Conservation (phyloP, 2,888 invertebrate genomes). For the Phasia obesa region DNA sequence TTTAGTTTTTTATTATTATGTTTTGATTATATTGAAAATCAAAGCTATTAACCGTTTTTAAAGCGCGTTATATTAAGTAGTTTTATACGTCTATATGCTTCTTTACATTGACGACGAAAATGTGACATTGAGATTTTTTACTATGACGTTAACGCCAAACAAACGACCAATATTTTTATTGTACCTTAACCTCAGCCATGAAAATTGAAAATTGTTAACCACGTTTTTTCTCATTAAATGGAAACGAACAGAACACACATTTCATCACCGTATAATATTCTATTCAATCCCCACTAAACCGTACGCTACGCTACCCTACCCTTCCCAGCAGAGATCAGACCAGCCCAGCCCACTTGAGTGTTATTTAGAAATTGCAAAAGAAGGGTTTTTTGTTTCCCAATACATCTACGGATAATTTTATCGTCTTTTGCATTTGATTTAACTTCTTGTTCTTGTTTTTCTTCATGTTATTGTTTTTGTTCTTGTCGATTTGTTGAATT, state of each 20-base stretch:
- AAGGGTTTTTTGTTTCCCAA: slow-evolving; percentile 40
- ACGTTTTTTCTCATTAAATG: slow-evolving; percentile 60
- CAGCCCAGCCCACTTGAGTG: slow-evolving; percentile 47
- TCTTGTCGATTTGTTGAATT: slow-evolving; percentile 39
- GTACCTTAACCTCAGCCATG: slow-evolving; percentile 71
- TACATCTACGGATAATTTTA: slow-evolving; percentile 32
- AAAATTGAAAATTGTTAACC: slow-evolving; percentile 68
- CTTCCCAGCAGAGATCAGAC: background rate
- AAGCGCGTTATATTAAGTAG: slow-evolving; percentile 60
- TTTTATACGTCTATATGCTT: slow-evolving; percentile 59
- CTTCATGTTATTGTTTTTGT: slow-evolving; percentile 13
- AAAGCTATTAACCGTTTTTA: slow-evolving; percentile 41
- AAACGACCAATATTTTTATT: slow-evolving; percentile 67
- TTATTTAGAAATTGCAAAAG: slow-evolving; percentile 47
- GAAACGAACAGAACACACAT: slow-evolving; percentile 51
- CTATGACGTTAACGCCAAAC: slow-evolving; percentile 61
- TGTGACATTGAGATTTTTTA: slow-evolving; percentile 68
- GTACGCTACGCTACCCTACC: too few species aligned
- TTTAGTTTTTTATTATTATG: too few species aligned
- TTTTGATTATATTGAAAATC: slow-evolving; percentile 39
- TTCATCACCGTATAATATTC: background rate
- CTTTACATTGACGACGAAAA: slow-evolving; percentile 64
- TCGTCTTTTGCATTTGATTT: slow-evolving; percentile 52
- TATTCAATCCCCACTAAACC: slow-evolving; percentile 11
- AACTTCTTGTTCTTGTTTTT: slow-evolving; percentile 36